Percentiles rank a stretch among this genome's conserved stretches.
Conservation (phyloP, 2,888 invertebrate genomes). For the Cephonodes hylas region DNA sequence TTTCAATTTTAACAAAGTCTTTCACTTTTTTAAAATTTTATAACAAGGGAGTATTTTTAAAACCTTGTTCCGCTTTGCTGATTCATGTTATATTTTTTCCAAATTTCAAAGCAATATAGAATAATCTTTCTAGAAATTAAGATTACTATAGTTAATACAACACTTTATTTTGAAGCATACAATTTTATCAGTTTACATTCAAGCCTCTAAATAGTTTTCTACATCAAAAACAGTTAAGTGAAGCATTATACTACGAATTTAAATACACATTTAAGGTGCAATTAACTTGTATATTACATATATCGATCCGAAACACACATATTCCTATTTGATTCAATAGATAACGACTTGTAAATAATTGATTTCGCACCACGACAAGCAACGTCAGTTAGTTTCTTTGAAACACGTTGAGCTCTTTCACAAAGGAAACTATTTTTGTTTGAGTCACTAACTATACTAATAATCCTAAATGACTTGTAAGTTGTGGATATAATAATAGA, state of each 20-base stretch:
- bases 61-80: not conserved
- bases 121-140: too few species aligned
- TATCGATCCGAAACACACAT: not conserved
- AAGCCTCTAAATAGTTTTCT: not conserved
- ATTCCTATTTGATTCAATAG: not conserved
- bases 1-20: not conserved
- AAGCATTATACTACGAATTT: too few species aligned
- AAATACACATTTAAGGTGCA: not conserved
- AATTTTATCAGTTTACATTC: too few species aligned
- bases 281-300: not conserved
- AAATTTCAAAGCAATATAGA: too few species aligned
- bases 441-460: not conserved
- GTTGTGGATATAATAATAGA: not conserved
- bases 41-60: not conserved
- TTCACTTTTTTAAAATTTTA: not conserved
- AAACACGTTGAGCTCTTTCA: not conserved
- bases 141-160: too few species aligned
- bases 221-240: not conserved
- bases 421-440: constrained; percentile 1
- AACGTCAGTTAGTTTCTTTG: not conserved
- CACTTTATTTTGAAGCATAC: too few species aligned
- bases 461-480: not conserved
- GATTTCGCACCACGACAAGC: not conserved
- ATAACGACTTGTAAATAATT: not conserved
- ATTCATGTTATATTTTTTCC: too few species aligned